Conservation (phyloP, 1,140 invertebrate species). For the Drosophila kohkoa region DNA sequence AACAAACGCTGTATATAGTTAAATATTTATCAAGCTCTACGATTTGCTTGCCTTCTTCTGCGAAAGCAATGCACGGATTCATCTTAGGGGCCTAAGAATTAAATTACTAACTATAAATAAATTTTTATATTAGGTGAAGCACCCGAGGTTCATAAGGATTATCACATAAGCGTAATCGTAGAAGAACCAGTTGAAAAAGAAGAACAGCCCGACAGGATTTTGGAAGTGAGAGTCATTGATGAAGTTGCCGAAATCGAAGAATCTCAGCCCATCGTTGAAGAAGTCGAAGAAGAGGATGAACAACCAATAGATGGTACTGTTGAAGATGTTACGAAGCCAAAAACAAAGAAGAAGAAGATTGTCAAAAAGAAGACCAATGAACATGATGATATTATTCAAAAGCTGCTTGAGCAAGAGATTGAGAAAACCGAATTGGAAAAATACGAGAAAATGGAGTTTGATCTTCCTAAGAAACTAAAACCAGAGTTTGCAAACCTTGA, state of each 20-base stretch:
- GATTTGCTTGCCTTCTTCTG: slow-evolving; percentile 63
- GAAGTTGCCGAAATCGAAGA: slow-evolving; percentile 63
- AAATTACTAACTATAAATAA: slow-evolving; percentile 41
- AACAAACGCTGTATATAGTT: slow-evolving; percentile 60
- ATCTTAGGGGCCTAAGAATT: slow-evolving; percentile 6
- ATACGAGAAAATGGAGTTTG: slow-evolving; percentile 79
- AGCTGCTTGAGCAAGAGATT: slow-evolving; percentile 78
- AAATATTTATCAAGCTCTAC: slow-evolving; percentile 52
- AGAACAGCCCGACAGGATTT: slow-evolving; percentile 60
- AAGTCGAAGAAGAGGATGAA: slow-evolving; percentile 70
- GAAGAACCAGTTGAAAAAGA: slow-evolving; percentile 71
- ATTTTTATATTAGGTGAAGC: slow-evolving; percentile 76
- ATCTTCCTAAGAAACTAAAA: slow-evolving; percentile 76
- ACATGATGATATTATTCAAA: slow-evolving; percentile 79
- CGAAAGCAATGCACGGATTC: slow-evolving; percentile 70
- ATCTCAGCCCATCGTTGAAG: slow-evolving; percentile 72
- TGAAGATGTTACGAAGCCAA: slow-evolving; percentile 64
- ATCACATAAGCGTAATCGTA: slow-evolving; percentile 74
- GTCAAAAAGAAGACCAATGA: slow-evolving; percentile 78
- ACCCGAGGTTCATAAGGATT: slow-evolving; percentile 71
- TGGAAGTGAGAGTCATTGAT: slow-evolving; percentile 72
- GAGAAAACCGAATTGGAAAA: slow-evolving; percentile 83
- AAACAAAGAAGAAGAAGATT: slow-evolving; percentile 75
- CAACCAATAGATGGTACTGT: slow-evolving; percentile 39
- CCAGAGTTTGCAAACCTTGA: slow-evolving; percentile 74